Evolutionary conservation across 2,113 vertebrate genomes (phyloP).

Genomic region (Mormoops blainvillei): DNA sequence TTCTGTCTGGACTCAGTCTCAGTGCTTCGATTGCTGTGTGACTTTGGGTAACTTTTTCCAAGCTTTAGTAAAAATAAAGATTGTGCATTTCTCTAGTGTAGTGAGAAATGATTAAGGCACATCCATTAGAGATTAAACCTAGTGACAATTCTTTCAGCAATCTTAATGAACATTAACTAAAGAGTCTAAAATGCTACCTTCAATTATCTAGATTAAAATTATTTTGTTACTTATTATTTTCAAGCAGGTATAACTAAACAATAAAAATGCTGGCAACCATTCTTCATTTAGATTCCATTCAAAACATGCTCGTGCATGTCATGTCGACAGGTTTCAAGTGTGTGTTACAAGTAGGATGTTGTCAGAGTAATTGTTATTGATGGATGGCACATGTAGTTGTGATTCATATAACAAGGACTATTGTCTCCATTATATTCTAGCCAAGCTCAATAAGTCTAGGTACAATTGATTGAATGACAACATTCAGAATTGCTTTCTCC

Average conservation of each 20-base stretch:
- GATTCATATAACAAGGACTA: background rate
- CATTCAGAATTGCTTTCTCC: conserved; percentile 33
- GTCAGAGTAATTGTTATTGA: conserved; percentile 43
- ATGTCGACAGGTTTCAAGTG: background rate
- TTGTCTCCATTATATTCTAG: conserved; percentile 9
- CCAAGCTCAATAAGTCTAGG: background rate
- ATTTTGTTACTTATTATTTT: background rate
- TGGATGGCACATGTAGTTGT: background rate
- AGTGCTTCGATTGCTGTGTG: background rate
- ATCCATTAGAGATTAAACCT: background rate
- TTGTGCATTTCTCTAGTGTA: background rate
- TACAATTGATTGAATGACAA: conserved; percentile 32
- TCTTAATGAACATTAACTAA: background rate
- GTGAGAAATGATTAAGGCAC: background rate
- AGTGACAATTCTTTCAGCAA: background rate
- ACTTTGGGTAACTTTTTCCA: background rate
- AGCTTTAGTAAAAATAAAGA: background rate
- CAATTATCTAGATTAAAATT: background rate
- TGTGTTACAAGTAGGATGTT: background rate
- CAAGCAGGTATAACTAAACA: background rate
- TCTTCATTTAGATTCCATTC: background rate
- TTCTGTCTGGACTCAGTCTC: background rate
- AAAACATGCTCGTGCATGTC: background rate
- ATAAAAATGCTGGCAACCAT: background rate
- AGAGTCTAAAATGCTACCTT: background rate